Evolutionary conservation across 2,113 vertebrate genomes (phyloP).

Genomic region (Psittacus erithacus): DNA sequence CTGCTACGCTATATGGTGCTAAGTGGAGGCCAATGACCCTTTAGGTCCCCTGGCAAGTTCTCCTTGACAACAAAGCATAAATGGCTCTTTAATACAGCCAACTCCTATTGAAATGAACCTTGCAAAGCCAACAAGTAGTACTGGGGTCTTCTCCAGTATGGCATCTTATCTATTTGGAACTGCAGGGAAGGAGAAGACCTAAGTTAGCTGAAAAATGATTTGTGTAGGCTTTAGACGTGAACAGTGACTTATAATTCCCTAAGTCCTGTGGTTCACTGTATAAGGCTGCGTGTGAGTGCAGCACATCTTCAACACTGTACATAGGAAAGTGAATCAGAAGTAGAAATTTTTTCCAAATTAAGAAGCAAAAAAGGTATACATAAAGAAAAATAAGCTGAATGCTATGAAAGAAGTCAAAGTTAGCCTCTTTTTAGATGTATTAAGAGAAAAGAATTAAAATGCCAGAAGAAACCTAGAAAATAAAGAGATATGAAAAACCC

Average conservation of each 20-base stretch:
- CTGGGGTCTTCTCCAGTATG: background rate
- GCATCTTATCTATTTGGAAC: background rate
- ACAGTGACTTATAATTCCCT: background rate
- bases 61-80: slow-evolving; percentile 44
- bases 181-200: background rate
- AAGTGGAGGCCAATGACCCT: slow-evolving; percentile 47
- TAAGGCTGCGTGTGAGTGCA: background rate
- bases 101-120: slow-evolving; percentile 8
- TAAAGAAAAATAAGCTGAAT: background rate
- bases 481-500: background rate
- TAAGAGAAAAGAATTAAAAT: background rate
- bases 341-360: background rate
- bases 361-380: background rate
- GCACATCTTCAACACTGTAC: background rate
- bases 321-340: background rate
- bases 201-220: background rate
- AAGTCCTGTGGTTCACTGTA: background rate
- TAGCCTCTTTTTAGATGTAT: background rate
- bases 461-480: background rate
- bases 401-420: background rate
- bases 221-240: background rate
- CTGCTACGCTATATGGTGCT: slow-evolving; percentile 32
- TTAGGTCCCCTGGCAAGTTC: slow-evolving; percentile 27
- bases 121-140: background rate
- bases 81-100: slow-evolving; percentile 52